Conservation (phyloP, 2,888 invertebrate species). For the Synanthedon andrenaeformis region DNA sequence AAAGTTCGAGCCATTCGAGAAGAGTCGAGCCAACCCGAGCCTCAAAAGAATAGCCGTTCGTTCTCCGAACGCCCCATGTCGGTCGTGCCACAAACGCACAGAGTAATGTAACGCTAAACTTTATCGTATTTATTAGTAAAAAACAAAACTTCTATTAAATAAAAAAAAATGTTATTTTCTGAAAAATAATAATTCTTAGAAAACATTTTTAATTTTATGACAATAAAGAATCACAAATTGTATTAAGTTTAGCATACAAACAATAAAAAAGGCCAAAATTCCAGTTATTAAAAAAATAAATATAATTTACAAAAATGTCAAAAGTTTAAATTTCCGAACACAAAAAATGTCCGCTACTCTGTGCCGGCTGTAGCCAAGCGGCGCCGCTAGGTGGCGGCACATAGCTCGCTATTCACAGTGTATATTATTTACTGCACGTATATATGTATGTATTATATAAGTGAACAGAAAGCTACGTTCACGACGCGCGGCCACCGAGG, state of each 20-base stretch:
- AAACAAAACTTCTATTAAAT: background rate
- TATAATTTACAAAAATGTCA: no score
- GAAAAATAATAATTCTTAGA: background rate
- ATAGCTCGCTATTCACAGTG: conserved; percentile 60
- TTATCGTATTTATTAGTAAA: background rate
- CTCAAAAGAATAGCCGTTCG: conserved; percentile 16
- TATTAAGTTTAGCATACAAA: no score
- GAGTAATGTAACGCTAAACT: conserved; percentile 5
- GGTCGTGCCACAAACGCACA: conserved; percentile 11
- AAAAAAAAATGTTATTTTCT: background rate
- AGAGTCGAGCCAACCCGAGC: conserved; percentile 15
- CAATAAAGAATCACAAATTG: no score
- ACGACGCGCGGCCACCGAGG: conserved; percentile 18
- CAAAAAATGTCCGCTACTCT: conserved; percentile 22
- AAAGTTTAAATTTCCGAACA: no score
- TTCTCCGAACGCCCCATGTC: conserved; percentile 13
- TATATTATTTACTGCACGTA: conserved; percentile 64
- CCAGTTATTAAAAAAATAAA: no score
- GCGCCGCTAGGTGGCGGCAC: conserved; percentile 66
- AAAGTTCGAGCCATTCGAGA: conserved; percentile 11
- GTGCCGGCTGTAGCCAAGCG: conserved; percentile 35
- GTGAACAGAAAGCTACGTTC: conserved; percentile 66
- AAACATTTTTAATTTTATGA: background rate
- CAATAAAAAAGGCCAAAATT: no score
- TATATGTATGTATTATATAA: conserved; percentile 64